phyloP scores from a whole-genome alignment of 2,113 vertebrate genomes.

The Pelvicachromis taeniatus region DNA sequence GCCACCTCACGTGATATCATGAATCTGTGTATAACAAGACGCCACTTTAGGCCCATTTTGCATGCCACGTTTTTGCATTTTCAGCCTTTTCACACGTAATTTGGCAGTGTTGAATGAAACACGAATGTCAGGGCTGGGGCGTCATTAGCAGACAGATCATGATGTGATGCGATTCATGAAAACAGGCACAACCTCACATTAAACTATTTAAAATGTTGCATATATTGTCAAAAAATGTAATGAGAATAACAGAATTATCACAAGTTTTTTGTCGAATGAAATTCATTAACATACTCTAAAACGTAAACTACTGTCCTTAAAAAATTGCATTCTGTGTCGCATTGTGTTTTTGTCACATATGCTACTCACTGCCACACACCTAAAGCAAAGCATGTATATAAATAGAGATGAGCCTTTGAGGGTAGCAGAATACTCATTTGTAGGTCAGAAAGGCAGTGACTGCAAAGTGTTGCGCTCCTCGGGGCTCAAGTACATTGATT shows the following conservation, averaged over 20 bases:
- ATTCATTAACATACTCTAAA: background rate
- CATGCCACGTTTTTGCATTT: background rate
- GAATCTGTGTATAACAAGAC: background rate
- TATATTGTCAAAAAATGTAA: background rate
- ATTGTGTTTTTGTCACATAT: background rate
- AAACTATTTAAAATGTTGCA: background rate
- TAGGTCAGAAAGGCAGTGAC: constrained; percentile 48
- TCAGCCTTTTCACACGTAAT: background rate
- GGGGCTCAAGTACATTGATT: constrained; percentile 65
- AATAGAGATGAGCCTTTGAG: constrained; percentile 15
- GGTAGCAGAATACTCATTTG: constrained; percentile 47
- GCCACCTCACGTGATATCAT: background rate
- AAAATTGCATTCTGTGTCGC: background rate
- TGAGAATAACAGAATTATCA: background rate
- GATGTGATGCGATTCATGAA: background rate
- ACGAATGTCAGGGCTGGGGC: background rate
- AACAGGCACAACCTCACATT: background rate
- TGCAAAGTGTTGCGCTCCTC: constrained; percentile 41
- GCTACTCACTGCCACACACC: background rate
- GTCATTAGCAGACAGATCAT: background rate
- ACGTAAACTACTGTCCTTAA: background rate
- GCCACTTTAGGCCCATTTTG: background rate
- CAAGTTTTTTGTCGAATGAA: background rate
- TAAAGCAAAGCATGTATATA: background rate
- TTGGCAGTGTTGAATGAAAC: background rate